Percentiles rank a stretch among this genome's conserved stretches.
These are phyloP conservation scores for Bibio marci DNA, from an alignment of 2,888 invertebrate species.

Conservation along the genomic window DNA sequence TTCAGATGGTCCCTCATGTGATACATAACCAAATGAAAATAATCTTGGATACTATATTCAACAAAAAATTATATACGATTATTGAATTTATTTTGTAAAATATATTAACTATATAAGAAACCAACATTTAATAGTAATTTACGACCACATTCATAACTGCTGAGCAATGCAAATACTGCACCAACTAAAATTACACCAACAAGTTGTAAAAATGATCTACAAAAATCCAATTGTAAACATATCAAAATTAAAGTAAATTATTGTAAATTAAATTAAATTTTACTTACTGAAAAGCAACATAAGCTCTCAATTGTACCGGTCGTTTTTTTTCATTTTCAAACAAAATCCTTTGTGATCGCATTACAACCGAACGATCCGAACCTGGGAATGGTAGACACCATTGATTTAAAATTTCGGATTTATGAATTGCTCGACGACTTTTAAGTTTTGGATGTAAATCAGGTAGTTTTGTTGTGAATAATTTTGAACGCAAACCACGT, in stretches of 20 bases:
- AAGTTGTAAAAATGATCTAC: conserved; percentile 33
- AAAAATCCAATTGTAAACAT: background rate
- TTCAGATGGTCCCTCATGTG: conserved; percentile 46
- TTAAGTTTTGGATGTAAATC: conserved; percentile 41
- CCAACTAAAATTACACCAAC: conserved; percentile 37
- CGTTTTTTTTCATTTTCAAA: conserved; percentile 47
- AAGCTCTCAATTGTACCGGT: conserved; percentile 65
- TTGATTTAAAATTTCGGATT: conserved; percentile 24
- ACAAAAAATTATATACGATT: conserved; percentile 15
- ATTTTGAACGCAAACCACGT: conserved; percentile 40
- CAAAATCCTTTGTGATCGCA: conserved; percentile 61
- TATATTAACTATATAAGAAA: conserved; percentile 7
- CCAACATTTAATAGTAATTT: conserved; percentile 43
- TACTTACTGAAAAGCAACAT: conserved; percentile 36
- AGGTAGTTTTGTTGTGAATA: conserved; percentile 49
- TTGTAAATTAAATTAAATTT: conserved; percentile 2
- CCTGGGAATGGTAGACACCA: conserved; percentile 71
- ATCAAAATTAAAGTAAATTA: background rate
- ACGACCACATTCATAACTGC: conserved; percentile 44
- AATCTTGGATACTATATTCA: conserved; percentile 41
- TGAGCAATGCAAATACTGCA: conserved; percentile 39
- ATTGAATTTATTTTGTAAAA: no score
- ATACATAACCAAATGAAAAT: conserved; percentile 54
- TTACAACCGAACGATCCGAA: conserved; percentile 65
- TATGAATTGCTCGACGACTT: conserved; percentile 26